Conservation (phyloP, 2,113 vertebrate genomes). For the Anhinga rufa region DNA sequence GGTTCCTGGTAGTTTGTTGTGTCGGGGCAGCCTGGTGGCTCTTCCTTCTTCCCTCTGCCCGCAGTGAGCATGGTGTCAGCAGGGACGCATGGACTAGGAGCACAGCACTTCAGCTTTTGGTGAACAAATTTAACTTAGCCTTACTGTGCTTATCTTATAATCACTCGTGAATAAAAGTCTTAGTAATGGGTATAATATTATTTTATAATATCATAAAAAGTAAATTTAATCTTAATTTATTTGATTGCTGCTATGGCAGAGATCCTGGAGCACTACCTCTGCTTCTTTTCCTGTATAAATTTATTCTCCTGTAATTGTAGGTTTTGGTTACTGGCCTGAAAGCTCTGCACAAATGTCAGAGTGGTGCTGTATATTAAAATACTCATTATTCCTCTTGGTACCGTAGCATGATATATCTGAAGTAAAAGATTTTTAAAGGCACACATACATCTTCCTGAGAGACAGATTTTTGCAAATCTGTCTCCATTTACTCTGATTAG, state of each 20-base stretch:
- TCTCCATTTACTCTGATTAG: slow-evolving; percentile 62
- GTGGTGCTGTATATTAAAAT: not conserved
- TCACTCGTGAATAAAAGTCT: not conserved
- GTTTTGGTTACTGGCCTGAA: not conserved
- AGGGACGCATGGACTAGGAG: not conserved
- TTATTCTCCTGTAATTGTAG: not conserved
- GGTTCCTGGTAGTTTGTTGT: fast-evolving
- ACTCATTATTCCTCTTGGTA: not conserved
- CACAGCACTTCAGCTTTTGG: not conserved
- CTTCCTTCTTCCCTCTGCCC: not conserved
- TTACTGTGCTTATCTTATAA: not conserved
- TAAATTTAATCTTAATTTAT: not conserved
- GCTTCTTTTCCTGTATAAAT: not conserved
- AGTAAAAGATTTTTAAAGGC: slow-evolving; percentile 31
- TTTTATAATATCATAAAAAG: not conserved
- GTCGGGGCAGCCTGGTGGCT: not conserved
- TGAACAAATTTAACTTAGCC: not conserved
- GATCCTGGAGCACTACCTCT: not conserved
- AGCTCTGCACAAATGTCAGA: not conserved
- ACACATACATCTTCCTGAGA: slow-evolving; percentile 7
- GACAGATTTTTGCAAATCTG: slow-evolving; percentile 57
- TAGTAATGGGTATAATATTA: not conserved
- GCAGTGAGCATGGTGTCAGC: fast-evolving
- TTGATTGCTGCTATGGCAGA: not conserved
- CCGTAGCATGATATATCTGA: not conserved